These are phyloP conservation scores for Microcebus tavaratra DNA, from an alignment of 2,113 vertebrate genomes.

Conservation along the genomic window DNA sequence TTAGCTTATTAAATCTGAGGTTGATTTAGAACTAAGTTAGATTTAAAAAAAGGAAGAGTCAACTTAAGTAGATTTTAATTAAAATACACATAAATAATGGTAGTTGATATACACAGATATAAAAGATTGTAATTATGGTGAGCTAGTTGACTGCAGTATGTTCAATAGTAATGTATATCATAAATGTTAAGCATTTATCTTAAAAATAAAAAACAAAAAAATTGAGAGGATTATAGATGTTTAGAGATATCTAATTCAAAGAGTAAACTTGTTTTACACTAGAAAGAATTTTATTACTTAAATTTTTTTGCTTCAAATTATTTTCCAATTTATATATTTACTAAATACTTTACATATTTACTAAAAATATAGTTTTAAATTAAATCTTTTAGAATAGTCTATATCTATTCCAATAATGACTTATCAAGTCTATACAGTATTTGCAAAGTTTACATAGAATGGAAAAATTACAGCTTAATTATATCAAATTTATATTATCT, in stretches of 20 bases:
- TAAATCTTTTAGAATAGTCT: neutral
- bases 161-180: neutral
- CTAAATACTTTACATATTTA: too few species aligned
- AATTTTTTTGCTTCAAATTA: constrained; percentile 22
- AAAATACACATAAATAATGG: constrained; percentile 4
- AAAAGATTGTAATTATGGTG: constrained; percentile 3
- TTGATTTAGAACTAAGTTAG: neutral
- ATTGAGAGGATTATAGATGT: neutral
- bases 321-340: neutral
- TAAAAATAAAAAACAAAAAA: neutral
- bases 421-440: neutral
- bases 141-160: neutral
- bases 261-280: neutral
- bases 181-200: neutral
- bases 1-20: neutral
- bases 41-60: neutral
- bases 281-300: neutral
- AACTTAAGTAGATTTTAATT: neutral
- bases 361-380: neutral
- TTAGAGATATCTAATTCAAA: neutral
- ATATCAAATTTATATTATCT: neutral
- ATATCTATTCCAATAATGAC: neutral
- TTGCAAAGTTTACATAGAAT: neutral
- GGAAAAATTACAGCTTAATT: neutral
- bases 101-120: neutral